Percentiles rank a stretch among this genome's conserved stretches.
Conservation (phyloP, 2,888 invertebrate genomes). For the Coelinius sp. region DNA sequence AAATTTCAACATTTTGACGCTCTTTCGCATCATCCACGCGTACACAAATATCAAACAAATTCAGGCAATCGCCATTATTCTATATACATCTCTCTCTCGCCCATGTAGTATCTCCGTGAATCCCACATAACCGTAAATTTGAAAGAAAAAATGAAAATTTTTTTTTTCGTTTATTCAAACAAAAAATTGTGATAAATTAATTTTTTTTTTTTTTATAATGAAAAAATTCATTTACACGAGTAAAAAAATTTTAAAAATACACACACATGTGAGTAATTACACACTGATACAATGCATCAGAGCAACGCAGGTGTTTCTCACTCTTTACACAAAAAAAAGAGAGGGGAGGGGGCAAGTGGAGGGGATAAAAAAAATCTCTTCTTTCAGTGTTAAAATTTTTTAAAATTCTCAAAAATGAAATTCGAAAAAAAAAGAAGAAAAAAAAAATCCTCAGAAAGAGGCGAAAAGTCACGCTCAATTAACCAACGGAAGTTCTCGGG, state of each 20-base stretch:
- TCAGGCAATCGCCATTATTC: conserved; percentile 38
- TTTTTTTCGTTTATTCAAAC: too few relatives aligned
- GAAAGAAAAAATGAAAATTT: too few relatives aligned
- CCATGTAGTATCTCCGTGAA: background rate
- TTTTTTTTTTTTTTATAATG: too few relatives aligned
- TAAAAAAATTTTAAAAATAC: too few relatives aligned
- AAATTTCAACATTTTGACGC: background rate
- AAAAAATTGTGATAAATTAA: too few relatives aligned
- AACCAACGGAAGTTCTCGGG: conserved; percentile 56
- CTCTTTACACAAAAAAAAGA: too few relatives aligned
- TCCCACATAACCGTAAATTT: background rate
- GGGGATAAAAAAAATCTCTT: too few relatives aligned
- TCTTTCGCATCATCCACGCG: conserved; percentile 28
- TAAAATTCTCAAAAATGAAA: background rate
- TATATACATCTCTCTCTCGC: conserved; percentile 16
- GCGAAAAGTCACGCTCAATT: conserved; percentile 56
- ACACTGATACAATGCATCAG: too few relatives aligned
- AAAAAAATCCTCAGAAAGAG: conserved; percentile 29
- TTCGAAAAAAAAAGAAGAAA: background rate
- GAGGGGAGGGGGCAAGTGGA: too few relatives aligned
- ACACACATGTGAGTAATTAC: too few relatives aligned
- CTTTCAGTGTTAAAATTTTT: background rate
- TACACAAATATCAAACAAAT: conserved; percentile 34
- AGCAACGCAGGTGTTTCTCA: too few relatives aligned
- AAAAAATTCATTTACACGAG: too few relatives aligned